Base-by-base conservation (phyloP, 2,888 invertebrate species). In the Drosophila picticornis region DNA sequence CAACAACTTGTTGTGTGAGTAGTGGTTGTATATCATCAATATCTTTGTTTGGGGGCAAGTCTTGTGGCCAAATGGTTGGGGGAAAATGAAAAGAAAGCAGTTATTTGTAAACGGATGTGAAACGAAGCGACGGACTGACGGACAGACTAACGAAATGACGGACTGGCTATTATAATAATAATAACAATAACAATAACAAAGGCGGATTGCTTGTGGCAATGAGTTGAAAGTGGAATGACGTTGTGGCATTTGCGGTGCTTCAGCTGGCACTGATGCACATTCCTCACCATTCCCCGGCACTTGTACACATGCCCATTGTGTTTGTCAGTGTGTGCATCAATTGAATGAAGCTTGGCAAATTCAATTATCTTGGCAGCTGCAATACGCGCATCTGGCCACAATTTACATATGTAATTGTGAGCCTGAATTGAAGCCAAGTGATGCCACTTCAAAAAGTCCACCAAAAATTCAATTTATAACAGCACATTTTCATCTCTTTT, bases 281-380 rank as follows among this genome's bases (percentile, higher is more conserved):
- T 66, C 57, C 52, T 11, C 34, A 3, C 55, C 3, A 13, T 64
- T 34, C 27, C 48, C 19, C 46, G 6, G 61, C 48, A 36, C 52
- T 50, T 63, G 59, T 43, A 29, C 67, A 38, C 34, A 40, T 58
- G 46, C 63, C 51, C 60, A 62, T 66, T 83, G 62, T 70, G 55
- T 36, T 7, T 55, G 27, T 55, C 7, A 13, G 38, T 68, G 32
- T 61, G 53, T 74, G 68, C 81, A 77, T 85, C 83, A 85, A 80
- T 81, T 80, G 81, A 80, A 80, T 74, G 66, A 76, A 79, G 74
- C 81, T 88, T 81, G 64, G 74, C 62, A 74, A 81, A 85, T 88
- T 88, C 88, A 85, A 85, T 88, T 85, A 85, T 88, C 85, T 83
- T 72, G 75, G 65, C 73, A 61, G 58, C 65, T 52, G 65, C 58